phyloP scores from a whole-genome alignment of 2,113 vertebrate genomes.

The Globicephala melas region DNA sequence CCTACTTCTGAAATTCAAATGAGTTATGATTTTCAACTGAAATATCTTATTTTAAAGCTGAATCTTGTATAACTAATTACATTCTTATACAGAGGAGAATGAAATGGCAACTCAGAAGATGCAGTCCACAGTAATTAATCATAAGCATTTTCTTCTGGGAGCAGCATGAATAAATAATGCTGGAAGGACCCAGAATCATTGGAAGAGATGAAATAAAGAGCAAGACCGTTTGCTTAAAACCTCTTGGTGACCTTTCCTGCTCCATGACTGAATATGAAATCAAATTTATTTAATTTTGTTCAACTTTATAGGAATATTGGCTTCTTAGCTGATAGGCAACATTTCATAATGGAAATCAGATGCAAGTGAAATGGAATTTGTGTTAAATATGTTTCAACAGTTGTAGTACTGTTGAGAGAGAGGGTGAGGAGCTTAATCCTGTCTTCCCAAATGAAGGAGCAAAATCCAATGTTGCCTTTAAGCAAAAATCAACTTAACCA shows the following conservation, averaged over 20 bases:
- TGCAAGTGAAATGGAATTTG: slow-evolving; percentile 21
- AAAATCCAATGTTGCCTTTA: neutral
- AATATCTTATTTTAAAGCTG: slow-evolving; percentile 53
- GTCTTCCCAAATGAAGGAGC: neutral
- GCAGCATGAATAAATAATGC: neutral
- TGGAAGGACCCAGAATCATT: neutral
- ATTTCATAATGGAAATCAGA: slow-evolving; percentile 42
- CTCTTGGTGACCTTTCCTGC: slow-evolving; percentile 28
- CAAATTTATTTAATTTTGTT: slow-evolving; percentile 44
- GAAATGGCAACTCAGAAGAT: neutral
- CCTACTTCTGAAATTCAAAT: slow-evolving; percentile 18
- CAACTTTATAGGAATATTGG: neutral
- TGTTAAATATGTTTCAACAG: slow-evolving; percentile 30
- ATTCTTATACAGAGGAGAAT: slow-evolving; percentile 22
- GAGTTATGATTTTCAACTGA: slow-evolving; percentile 2
- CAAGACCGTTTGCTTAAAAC: neutral
- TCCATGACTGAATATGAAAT: neutral
- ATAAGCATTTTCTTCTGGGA: neutral
- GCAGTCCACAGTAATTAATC: neutral
- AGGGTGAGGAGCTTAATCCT: neutral
- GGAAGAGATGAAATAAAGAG: neutral
- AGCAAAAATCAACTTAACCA: neutral
- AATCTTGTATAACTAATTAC: neutral
- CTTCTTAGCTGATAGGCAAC: slow-evolving; percentile 1
- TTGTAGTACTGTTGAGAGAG: neutral